Evolutionary conservation across 2,113 vertebrate genomes (phyloP), one percentile per base, ranked within the genome.

Genomic region (Cebidichthys violaceus): DNA sequence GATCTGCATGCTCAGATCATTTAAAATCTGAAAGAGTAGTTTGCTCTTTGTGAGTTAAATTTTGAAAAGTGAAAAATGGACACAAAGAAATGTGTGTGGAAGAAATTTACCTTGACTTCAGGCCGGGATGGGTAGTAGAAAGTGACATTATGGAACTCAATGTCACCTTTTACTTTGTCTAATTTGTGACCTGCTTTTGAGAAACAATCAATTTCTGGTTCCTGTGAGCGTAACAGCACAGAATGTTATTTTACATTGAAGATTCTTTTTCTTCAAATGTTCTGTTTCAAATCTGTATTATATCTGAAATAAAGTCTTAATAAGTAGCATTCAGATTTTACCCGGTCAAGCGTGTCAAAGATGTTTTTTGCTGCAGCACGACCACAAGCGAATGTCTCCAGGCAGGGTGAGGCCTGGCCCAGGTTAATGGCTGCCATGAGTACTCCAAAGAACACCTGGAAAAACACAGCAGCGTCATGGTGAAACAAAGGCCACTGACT

Each of bases 371-470:
- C 95, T 37, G 95, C 95, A 47, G 95, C 94, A 0, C 93, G 92
- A 14, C 95, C 95, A 22, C 93, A 93, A 8, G 94, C 94, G 14
- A 96, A 96, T 6, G 94, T 94, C 80, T 96, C 95, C 43, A 96
- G 83, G 77, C 95, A 96, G 0, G 95, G 89, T 1, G 94, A 95
- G 4, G 95, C 94, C 74, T 95, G 93, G 7, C 95, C 95, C 35
- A 96, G 85, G 73, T 94, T 94, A 57, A 95, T 92, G 4, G 95
- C 95, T 18, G 90, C 95, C 73, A 93, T 81, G 10, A 96, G 91
- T 5, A 96, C 93, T 22, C 94, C 95, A 86, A 96, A 96, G 72
- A 96, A 96, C 7, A 96, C 94, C 95, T 96, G 72, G 29, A 70
- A n/a, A 78, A 29, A 52, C 22, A 75, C 35, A 54, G 10, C 17